Evolutionary conservation across 2,113 vertebrate genomes (phyloP).

Genomic region (Amphiprion ocellaris): DNA sequence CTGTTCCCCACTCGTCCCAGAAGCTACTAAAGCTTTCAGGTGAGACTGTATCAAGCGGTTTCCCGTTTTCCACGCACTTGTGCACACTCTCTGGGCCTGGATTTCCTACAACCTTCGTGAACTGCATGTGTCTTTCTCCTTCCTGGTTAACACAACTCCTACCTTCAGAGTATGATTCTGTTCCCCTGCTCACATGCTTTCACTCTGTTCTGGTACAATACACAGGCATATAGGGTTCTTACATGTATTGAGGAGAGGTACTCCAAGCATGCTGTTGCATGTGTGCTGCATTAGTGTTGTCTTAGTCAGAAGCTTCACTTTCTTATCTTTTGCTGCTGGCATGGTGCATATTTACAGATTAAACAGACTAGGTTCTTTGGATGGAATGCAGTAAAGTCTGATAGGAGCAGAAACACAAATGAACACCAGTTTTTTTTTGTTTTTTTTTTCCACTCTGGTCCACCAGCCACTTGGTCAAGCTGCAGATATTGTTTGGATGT

Average conservation of each 20-base stretch:
- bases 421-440: background rate
- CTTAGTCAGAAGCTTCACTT: slow-evolving; percentile 55
- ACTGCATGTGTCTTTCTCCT: slow-evolving; percentile 65
- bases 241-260: slow-evolving; percentile 83
- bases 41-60: slow-evolving; percentile 33
- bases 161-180: slow-evolving; percentile 25
- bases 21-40: slow-evolving; percentile 33
- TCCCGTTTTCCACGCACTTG: background rate
- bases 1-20: slow-evolving; percentile 2
- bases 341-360: slow-evolving; percentile 11
- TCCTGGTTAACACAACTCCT: slow-evolving; percentile 38
- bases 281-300: slow-evolving; percentile 43
- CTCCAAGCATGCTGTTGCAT: slow-evolving; percentile 65
- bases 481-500: too few species aligned
- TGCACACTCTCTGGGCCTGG: background rate
- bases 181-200: slow-evolving; percentile 35
- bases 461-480: too few species aligned
- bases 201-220: slow-evolving; percentile 31
- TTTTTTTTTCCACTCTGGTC: background rate
- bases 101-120: slow-evolving; percentile 27
- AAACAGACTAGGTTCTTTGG: background rate
- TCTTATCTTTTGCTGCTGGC: slow-evolving; percentile 69
- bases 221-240: background rate
- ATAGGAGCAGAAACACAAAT: background rate
- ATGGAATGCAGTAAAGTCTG: background rate